Percentiles rank a stretch among this genome's conserved stretches.
Evolutionary conservation across 2,113 vertebrate species (phyloP).

Genomic region (Varanus salvator): DNA sequence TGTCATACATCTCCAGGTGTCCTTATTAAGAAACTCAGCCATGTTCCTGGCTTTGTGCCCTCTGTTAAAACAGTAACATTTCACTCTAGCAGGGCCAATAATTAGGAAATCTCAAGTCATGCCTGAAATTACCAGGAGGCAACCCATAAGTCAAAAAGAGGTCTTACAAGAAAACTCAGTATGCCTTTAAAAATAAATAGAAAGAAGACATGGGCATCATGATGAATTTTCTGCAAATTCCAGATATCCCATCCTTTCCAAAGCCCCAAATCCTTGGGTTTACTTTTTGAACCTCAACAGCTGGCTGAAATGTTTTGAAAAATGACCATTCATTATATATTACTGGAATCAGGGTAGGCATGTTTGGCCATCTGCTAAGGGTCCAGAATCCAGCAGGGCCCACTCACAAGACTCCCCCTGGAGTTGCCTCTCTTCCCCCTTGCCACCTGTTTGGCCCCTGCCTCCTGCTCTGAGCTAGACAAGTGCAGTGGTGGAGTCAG

Average conservation of each 20-base stretch:
- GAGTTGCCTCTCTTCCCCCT: too few relatives aligned
- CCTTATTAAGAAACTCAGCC: slow-evolving; percentile 44
- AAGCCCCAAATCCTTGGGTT: not conserved
- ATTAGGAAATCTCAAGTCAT: not conserved
- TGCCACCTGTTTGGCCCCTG: too few relatives aligned
- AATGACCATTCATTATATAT: too few relatives aligned
- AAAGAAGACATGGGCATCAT: not conserved
- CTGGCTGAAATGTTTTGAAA: not conserved
- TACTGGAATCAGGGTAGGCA: too few relatives aligned
- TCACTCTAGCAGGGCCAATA: slow-evolving; percentile 29
- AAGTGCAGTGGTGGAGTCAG: too few relatives aligned
- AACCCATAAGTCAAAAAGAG: too few relatives aligned
- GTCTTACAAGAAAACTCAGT: slow-evolving; percentile 38
- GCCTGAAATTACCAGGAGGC: too few relatives aligned
- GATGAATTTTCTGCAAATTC: not conserved
- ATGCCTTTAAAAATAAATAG: not conserved
- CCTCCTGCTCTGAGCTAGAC: too few relatives aligned
- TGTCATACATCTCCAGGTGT: slow-evolving; percentile 19
- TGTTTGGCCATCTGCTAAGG: too few relatives aligned
- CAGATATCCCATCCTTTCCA: not conserved
- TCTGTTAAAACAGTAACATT: slow-evolving; percentile 43
- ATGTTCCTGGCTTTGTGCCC: slow-evolving; percentile 40
- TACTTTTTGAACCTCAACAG: not conserved
- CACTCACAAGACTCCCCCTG: too few relatives aligned
- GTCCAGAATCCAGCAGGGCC: too few relatives aligned